Base-by-base conservation (phyloP, 2,113 vertebrate genomes). In the Myocastor coypus region DNA sequence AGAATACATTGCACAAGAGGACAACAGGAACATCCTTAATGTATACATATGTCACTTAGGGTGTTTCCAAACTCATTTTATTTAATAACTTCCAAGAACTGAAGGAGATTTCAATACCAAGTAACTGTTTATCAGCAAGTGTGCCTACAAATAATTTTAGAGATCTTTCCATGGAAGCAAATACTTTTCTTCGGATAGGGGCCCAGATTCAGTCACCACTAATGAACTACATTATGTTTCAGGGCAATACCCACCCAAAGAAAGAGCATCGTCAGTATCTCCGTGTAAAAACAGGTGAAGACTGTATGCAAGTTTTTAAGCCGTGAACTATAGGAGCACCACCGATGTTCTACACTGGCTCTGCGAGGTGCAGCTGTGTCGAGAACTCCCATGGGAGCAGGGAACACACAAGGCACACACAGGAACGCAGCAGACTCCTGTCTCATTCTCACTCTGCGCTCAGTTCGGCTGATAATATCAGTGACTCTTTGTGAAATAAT, bases 11-110 rank as follows among this genome's bases (percentile, higher is more conserved):
- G 42, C 59, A 75, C 14, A 83, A 89, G 16, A 89, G 22, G 19
- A 96, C 87, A 83, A 96, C 22, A 16, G 83, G 89, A 69, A 91
- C 82, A 59, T 92, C 93, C 64, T 96, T 37, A 42, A 16, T 57
- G 10, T 86, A 90, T 32, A 86, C 14, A 80, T 28, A 94, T 85
- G 63, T 46, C 63, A 86, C 26, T 75, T 37, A 4, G 50, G 24
- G 26, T 95, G 63, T 94, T 96, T 94, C 83, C 64, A 89, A 32
- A 59, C 11, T 46, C 85, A 87, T 93, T 96, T 95, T 97, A 92
- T 96, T 93, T 89, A 42, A 69, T 84, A 93, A 73, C 61, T 93
- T 73, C 75, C 30, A 94, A 69, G 66, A 77, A 71, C 0, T 89
- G 59, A 92, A 84, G 77, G 57, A 93, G 52, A 96, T 92, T 92